Evolutionary conservation across 1,140 invertebrate genomes (phyloP), one percentile per base, ranked within the genome.

Genomic region (Drosophila oshimai): DNA sequence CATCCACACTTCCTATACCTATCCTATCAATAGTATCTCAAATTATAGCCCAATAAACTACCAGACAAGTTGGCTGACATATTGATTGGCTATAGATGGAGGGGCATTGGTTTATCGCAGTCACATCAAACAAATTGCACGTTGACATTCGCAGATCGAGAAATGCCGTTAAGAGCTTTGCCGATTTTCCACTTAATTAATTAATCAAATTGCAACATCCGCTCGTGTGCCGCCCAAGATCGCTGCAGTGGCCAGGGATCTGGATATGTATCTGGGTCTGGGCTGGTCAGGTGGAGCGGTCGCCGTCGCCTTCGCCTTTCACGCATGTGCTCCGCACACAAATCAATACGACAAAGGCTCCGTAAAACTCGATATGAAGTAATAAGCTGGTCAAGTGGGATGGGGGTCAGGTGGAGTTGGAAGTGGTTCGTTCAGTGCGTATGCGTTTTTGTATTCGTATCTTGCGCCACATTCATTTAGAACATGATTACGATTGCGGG

Each of bases 121-220:
- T 65, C 76, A 69, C 55, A 75, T 61, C 61, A 60, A 76, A 86
- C 81, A 86, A 86, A 86, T 86, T 87, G 81, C 73, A 73, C 76
- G 84, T 81, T 86, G 81, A 86, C 81, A 86, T 87, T 86, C 81
- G 75, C 57, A 74, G 73, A 87, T 73, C 26, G 10, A 69, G 42
- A 73, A 62, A 54, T 29, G 57, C 20, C 17, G 39, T 24, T 64
- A 64, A 64, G 46, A 60, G 80, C 64, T 72, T 68, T 76, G 58
- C 54, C 39, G 41, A 81, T 80, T 86, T 87, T 86, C 68, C 72
- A 81, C 81, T 67, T 77, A 86, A 86, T 86, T 86, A 86, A 86
- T 86, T 86, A 80, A 80, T 74, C 72, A 73, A 73, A 65, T 86
- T 86, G 72, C 81, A 70, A 87, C 81, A 86, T 87, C 76, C 81